Conservation (phyloP, 64 coral and sea anemone species). For the Montipora cactus region DNA sequence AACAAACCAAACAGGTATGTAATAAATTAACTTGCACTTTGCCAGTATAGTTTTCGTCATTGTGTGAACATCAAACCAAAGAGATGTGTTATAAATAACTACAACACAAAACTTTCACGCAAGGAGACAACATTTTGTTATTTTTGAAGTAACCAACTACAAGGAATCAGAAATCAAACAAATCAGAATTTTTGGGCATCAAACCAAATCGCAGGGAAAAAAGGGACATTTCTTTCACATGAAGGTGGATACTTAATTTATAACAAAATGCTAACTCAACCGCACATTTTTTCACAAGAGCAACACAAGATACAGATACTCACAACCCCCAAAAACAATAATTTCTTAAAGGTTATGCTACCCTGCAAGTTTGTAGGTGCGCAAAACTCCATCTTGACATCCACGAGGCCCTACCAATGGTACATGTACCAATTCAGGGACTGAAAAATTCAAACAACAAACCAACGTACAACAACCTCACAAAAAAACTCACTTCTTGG, state of each 20-base stretch:
- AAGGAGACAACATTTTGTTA: constrained; percentile 12
- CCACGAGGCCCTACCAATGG: constrained; percentile 39
- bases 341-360: constrained; percentile 42
- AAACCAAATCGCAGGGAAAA: no score
- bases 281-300: background rate
- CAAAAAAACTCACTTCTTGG: background rate
- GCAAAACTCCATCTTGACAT: constrained; percentile 52
- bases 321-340: constrained; percentile 13
- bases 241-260: background rate
- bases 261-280: background rate
- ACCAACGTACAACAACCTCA: constrained; percentile 44
- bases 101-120: background rate
- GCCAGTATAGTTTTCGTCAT: background rate
- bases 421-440: constrained; percentile 14
- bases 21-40: background rate
- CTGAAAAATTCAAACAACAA: constrained; percentile 59
- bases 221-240: background rate
- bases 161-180: background rate
- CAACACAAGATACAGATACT: background rate
- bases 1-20: background rate
- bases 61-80: constrained; percentile 3
- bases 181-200: background rate
- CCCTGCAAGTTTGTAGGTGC: constrained; percentile 39
- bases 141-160: background rate
- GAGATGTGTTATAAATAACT: background rate